Evolutionary conservation across 2,113 vertebrate species (phyloP).

Genomic region (Varanus salvator): DNA sequence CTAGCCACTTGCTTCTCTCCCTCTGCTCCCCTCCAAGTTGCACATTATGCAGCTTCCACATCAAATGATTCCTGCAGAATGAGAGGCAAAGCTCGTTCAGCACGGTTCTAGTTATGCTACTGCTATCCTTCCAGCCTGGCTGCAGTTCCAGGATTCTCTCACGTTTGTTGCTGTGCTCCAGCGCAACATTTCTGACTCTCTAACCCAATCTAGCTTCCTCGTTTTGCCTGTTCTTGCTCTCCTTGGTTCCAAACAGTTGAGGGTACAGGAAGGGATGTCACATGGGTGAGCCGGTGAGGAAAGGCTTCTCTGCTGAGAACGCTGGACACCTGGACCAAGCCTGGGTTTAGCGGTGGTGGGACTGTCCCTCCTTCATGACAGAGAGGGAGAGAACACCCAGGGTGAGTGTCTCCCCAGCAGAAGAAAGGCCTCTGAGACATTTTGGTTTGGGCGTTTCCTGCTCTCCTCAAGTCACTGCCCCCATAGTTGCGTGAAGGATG

Average conservation of each 20-base stretch:
- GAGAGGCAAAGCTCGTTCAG: not conserved
- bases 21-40: too few relatives aligned
- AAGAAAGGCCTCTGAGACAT: not conserved
- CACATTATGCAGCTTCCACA: not conserved
- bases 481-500: not conserved
- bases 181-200: not conserved
- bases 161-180: not conserved
- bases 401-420: not conserved
- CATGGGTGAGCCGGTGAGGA: not conserved
- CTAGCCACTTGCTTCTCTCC: too few relatives aligned
- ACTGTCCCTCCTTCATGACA: not conserved
- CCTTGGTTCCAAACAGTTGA: not conserved
- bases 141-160: not conserved
- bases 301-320: not conserved
- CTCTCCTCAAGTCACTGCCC: not conserved
- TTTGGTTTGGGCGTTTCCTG: not conserved
- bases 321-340: not conserved
- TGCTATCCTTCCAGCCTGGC: not conserved
- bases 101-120: not conserved
- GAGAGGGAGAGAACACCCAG: too few relatives aligned
- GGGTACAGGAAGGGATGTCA: not conserved
- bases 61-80: not conserved
- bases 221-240: not conserved
- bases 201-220: too few relatives aligned
- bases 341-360: too few relatives aligned